phyloP scores from a whole-genome alignment of 2,888 invertebrate species.

The Monochamus alternatus region DNA sequence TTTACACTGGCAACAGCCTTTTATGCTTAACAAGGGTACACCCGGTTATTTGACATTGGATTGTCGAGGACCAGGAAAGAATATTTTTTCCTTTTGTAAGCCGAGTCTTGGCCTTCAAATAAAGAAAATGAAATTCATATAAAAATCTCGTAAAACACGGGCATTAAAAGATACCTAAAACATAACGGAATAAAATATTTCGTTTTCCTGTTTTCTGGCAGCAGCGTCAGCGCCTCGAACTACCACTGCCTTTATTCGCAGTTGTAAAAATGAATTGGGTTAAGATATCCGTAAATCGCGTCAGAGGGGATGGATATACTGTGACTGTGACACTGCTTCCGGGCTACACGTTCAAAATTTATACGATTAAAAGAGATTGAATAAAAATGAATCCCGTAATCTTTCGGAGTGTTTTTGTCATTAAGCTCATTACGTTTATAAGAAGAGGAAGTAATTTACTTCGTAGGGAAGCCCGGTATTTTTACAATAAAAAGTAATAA shows the following conservation, averaged over 20 bases:
- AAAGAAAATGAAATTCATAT: not conserved
- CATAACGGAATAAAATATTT: constrained; percentile 13
- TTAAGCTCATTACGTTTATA: constrained; percentile 28
- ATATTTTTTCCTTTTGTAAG: too few species aligned
- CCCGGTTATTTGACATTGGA: too few species aligned
- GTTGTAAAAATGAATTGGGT: constrained; percentile 30
- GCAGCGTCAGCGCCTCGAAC: not conserved
- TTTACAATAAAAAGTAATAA: constrained; percentile 32
- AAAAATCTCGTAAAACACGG: constrained; percentile 1
- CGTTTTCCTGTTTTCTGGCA: not conserved
- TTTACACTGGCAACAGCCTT: too few species aligned
- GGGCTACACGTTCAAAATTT: constrained; percentile 22
- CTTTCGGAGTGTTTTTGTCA: constrained; percentile 26
- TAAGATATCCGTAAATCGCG: constrained; percentile 29
- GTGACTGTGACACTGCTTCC: constrained; percentile 17
- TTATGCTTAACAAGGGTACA: too few species aligned
- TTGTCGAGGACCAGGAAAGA: too few species aligned
- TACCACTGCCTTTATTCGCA: constrained; percentile 20
- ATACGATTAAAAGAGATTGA: constrained; percentile 36
- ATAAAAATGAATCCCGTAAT: constrained; percentile 36
- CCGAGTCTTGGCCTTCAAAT: too few species aligned
- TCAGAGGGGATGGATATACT: constrained; percentile 31
- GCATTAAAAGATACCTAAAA: not conserved
- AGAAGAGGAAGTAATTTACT: constrained; percentile 30
- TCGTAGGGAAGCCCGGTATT: constrained; percentile 20